Percentiles rank a stretch among this genome's conserved stretches.
Evolutionary conservation across 1,140 invertebrate species (phyloP).

Genomic region (Drosophila navojoa): DNA sequence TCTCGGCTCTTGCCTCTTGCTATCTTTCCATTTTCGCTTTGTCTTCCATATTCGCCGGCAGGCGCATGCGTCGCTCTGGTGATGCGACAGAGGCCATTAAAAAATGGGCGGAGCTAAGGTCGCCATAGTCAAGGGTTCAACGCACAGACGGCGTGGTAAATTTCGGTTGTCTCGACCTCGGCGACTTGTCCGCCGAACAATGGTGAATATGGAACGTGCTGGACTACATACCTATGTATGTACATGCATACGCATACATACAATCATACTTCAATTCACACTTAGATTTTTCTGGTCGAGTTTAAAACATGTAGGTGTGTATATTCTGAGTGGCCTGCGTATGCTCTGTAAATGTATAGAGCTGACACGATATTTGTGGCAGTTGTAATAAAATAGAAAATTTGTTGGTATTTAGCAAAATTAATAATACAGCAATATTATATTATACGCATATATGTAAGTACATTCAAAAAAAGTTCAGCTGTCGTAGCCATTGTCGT

Average conservation of each 20-base stretch:
- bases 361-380: too few species aligned
- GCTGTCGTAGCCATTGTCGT: too few species aligned
- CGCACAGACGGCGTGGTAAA: slow-evolving; percentile 58
- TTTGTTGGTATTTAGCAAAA: too few species aligned
- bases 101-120: slow-evolving; percentile 77
- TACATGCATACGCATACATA: neutral
- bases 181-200: slow-evolving; percentile 34
- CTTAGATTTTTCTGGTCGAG: too few species aligned
- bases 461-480: too few species aligned
- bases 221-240: neutral
- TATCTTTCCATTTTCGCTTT: slow-evolving; percentile 49
- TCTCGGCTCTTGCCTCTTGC: neutral
- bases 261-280: neutral
- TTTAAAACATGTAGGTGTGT: neutral
- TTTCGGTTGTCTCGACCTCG: slow-evolving; percentile 27
- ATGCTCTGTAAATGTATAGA: too few species aligned
- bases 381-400: too few species aligned
- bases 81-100: slow-evolving; percentile 67
- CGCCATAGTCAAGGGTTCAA: slow-evolving; percentile 49
- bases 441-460: too few species aligned
- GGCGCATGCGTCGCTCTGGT: slow-evolving; percentile 63
- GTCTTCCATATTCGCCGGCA: slow-evolving; percentile 52
- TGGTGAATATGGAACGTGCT: slow-evolving; percentile 25
- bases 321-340: too few species aligned
- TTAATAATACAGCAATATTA: too few species aligned